Conservation (phyloP, 2,888 invertebrate genomes). For the Trachelus troglodyta region DNA sequence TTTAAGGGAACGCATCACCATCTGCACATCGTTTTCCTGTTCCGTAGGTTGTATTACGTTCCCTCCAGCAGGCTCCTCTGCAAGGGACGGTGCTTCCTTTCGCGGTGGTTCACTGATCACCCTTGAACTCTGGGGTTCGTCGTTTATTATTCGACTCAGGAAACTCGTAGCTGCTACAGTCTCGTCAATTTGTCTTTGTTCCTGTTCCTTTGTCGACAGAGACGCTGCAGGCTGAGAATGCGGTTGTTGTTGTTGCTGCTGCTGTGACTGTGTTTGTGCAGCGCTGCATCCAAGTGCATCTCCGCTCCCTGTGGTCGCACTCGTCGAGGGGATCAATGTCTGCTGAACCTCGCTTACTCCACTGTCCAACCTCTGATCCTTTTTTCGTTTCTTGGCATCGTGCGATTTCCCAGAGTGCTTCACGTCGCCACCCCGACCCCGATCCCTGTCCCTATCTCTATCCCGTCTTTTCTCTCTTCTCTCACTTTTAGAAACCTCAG, state of each 20-base stretch:
- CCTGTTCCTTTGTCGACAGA: conserved; percentile 56
- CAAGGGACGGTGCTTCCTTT: conserved; percentile 36
- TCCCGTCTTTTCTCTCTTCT: conserved; percentile 43
- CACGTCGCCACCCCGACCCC: background rate
- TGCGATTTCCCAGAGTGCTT: conserved; percentile 46
- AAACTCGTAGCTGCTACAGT: conserved; percentile 65
- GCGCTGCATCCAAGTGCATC: background rate
- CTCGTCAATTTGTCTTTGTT: conserved; percentile 61
- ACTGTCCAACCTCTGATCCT: conserved; percentile 39
- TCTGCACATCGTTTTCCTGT: conserved; percentile 60
- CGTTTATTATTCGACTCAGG: conserved; percentile 65
- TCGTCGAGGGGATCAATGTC: background rate
- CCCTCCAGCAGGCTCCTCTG: conserved; percentile 17
- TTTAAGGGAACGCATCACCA: conserved; percentile 63
- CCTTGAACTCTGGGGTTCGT: conserved; percentile 42
- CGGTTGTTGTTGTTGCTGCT: background rate
- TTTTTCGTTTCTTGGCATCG: conserved; percentile 46
- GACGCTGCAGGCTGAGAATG: conserved; percentile 25
- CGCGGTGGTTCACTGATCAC: conserved; percentile 28
- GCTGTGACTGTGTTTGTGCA: background rate
- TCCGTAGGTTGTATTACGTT: conserved; percentile 47
- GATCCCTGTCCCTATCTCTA: background rate
- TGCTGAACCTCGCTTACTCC: background rate
- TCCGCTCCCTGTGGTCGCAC: background rate
- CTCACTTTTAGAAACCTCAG: conserved; percentile 45